Evolutionary conservation across 2,888 invertebrate species (phyloP).

Genomic region (Diadegma fenestrale): DNA sequence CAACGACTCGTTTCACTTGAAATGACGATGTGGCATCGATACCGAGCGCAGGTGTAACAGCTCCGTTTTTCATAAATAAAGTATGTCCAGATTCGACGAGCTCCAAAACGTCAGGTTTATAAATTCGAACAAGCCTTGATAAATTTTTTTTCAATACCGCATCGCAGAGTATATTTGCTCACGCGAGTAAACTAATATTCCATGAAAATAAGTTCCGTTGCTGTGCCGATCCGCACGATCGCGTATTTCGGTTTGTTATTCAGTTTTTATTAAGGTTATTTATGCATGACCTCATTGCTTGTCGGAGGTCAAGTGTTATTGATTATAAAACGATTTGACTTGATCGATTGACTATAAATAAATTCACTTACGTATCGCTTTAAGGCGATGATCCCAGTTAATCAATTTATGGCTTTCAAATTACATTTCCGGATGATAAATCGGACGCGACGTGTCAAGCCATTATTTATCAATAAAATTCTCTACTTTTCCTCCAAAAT

Average conservation of each 20-base stretch:
- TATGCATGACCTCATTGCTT: neutral
- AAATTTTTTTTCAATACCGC: no score
- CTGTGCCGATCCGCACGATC: neutral
- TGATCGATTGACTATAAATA: no score
- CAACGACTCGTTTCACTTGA: no score
- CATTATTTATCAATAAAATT: neutral
- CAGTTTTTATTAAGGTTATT: neutral
- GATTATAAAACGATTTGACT: neutral
- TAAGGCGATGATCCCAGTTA: neutral
- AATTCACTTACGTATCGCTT: neutral
- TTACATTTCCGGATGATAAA: neutral
- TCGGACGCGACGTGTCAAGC: neutral
- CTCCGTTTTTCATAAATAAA: no score
- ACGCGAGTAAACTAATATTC: neutral
- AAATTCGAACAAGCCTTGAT: neutral
- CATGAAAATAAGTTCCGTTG: neutral
- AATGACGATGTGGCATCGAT: neutral
- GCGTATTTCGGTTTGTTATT: neutral
- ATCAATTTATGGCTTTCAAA: neutral
- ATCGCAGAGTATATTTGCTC: neutral
- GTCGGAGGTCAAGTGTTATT: neutral
- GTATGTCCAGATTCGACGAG: neutral
- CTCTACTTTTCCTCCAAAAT: neutral
- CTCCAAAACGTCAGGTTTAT: neutral
- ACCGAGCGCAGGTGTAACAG: neutral